These are phyloP conservation scores for Vollenhovia emeryi DNA, from an alignment of 1,140 invertebrate genomes.

Conservation along the genomic window DNA sequence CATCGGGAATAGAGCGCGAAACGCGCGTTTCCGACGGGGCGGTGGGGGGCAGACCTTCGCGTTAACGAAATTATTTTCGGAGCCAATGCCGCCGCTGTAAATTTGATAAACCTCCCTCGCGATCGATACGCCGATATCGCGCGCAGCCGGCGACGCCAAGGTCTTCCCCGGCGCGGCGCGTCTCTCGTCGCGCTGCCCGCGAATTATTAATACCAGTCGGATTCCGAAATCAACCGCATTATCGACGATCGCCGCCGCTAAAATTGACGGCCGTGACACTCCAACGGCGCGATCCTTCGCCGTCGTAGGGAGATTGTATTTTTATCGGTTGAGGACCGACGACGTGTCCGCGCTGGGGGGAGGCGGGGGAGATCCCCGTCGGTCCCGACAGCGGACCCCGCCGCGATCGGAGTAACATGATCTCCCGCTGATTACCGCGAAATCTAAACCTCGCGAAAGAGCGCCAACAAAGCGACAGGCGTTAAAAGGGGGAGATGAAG, in stretches of 20 bases:
- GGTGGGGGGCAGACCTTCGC: conserved; percentile 15
- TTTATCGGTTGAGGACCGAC: background rate
- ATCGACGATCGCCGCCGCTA: conserved; percentile 12
- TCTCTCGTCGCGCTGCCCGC: conserved; percentile 31
- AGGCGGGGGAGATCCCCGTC: background rate
- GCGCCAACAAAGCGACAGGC: conserved; percentile 38
- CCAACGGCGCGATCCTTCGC: too few relatives aligned
- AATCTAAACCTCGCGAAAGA: conserved; percentile 62
- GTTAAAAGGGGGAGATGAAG: conserved; percentile 46
- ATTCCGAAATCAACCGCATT: conserved; percentile 46
- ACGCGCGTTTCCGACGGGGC: conserved; percentile 1
- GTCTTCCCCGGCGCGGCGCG: background rate
- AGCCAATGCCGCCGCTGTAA: conserved; percentile 30
- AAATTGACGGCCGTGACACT: conserved; percentile 11
- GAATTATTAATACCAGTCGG: conserved; percentile 53
- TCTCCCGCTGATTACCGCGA: conserved; percentile 64
- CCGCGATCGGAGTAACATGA: background rate
- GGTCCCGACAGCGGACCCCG: background rate
- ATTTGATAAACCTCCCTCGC: conserved; percentile 18
- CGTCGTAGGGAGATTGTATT: background rate
- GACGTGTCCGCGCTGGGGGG: too few relatives aligned
- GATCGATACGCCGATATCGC: conserved; percentile 47
- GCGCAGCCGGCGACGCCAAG: conserved; percentile 29
- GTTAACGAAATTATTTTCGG: conserved; percentile 52
- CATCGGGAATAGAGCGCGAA: background rate